Evolutionary conservation across 2,797 vertebrate species (phyloP), one percentile per base, ranked within the genome.

Genomic region (Amblyraja radiata): DNA sequence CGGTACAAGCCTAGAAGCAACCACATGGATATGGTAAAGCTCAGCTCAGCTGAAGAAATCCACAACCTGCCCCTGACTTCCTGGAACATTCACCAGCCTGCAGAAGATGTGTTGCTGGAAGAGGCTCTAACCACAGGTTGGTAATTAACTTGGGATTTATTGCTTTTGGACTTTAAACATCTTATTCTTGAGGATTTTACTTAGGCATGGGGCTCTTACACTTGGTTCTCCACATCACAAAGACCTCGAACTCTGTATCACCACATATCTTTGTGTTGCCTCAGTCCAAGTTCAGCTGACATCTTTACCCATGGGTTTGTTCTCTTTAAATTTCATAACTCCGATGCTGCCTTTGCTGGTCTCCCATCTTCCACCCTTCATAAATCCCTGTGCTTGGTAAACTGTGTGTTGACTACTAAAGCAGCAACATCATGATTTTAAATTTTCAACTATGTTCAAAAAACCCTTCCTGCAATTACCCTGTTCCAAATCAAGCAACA

Each of bases 21-120:
- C 93, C 97, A 97, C 93, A 99, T 99, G 98, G 98, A 99, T 95
- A 99, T 99, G 98, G 93, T 99, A 93, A 96, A 95, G 93, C 94
- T 99, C 10, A 93, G 80, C 9, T 97, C 97, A 25, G 93, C 96
- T 54, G 96, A 97, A 93, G 98, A 99, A 94, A 96, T 98, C 86
- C 95, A 96, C 36, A 95, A 93, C 0, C 97, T 99, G 94, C 96
- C 97, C 21, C 94, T 97, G 93, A 99, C 98, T 0, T 96, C 97
- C 84, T 99, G 98, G 98, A 98, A 98, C 94, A 98, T 99, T 94
- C 96, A 93, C 13, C 98, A 99, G 95, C 98, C 98, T 0, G 94
- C 95, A 0, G 97, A 98, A 93, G 90, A 94, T 1, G 96, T 96
- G 93, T 84, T 95, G 65, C 95, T 95, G 81, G 97, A 98, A 93